Conservation (phyloP, 1,140 invertebrate species). For the Scaptodrosophila lebanonensis region DNA sequence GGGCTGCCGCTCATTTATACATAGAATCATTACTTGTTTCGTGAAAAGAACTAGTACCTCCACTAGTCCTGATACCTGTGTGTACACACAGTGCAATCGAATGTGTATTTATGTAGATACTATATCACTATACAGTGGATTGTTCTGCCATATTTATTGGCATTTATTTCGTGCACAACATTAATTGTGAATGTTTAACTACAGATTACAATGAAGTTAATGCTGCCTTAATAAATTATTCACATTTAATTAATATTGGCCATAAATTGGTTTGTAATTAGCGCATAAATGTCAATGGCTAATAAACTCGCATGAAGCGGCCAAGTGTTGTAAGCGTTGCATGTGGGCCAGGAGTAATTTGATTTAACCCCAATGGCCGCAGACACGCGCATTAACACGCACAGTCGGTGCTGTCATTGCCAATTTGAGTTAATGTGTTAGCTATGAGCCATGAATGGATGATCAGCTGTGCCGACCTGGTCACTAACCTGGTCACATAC, state of each 20-base stretch:
- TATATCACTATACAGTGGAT: no score
- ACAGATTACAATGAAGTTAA: no score
- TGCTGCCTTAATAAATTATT: no score
- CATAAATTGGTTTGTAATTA: slow-evolving; percentile 50
- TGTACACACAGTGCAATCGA: no score
- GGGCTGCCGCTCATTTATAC: no score
- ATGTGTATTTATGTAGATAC: slow-evolving; percentile 8
- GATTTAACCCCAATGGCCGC: background rate
- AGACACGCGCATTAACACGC: background rate
- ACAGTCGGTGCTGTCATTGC: slow-evolving; percentile 25
- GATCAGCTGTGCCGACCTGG: background rate
- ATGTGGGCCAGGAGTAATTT: slow-evolving; percentile 32
- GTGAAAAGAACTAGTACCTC: no score
- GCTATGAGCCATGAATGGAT: no score
- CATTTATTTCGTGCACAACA: slow-evolving; percentile 4
- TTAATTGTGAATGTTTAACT: no score
- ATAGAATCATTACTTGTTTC: no score
- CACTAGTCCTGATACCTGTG: no score
- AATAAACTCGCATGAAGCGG: no score
- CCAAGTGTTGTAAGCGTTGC: slow-evolving; percentile 46
- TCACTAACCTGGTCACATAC: no score
- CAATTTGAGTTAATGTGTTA: slow-evolving; percentile 56
- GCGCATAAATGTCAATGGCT: slow-evolving; percentile 14
- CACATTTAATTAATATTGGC: slow-evolving; percentile 60
- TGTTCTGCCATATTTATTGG: slow-evolving; percentile 1